Evolutionary conservation across 1,140 invertebrate genomes (phyloP).

Genomic region (Drosophila murphyi): DNA sequence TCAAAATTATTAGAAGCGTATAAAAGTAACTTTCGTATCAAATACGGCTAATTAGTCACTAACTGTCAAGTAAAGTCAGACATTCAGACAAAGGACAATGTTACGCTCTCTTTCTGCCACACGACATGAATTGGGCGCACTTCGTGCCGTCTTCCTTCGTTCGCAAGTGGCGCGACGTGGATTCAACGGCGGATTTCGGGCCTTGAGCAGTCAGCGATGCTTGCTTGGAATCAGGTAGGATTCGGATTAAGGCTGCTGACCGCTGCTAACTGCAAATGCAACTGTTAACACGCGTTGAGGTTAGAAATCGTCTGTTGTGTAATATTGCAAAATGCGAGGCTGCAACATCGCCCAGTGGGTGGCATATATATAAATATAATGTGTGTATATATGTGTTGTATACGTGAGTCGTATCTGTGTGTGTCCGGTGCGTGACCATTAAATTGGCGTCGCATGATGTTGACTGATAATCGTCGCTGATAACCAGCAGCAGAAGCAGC

Average conservation of each 20-base stretch:
- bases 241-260: not conserved
- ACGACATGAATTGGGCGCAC: conserved; percentile 86
- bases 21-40: not conserved
- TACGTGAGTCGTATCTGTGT: conserved; percentile 42
- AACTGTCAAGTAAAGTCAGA: conserved; percentile 5
- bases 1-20: conserved; percentile 45
- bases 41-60: not conserved
- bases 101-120: conserved; percentile 87
- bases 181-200: conserved; percentile 53
- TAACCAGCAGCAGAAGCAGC: conserved; percentile 53
- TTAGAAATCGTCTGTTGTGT: conserved; percentile 77
- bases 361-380: not conserved
- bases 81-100: conserved; percentile 79
- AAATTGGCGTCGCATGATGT: conserved; percentile 39
- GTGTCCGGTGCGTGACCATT: conserved; percentile 67
- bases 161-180: conserved; percentile 37
- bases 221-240: conserved; percentile 67
- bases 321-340: conserved; percentile 72
- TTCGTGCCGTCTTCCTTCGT: conserved; percentile 55
- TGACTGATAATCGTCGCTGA: conserved; percentile 40
- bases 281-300: conserved; percentile 55
- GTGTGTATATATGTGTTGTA: conserved; percentile 2
- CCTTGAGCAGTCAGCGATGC: conserved; percentile 48
- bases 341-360: conserved; percentile 39
- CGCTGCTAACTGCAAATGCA: not conserved